Percentiles rank a stretch among this genome's conserved stretches.
phyloP scores from a whole-genome alignment of 2,113 vertebrate genomes.

The Leptobrachium ailaonicum region DNA sequence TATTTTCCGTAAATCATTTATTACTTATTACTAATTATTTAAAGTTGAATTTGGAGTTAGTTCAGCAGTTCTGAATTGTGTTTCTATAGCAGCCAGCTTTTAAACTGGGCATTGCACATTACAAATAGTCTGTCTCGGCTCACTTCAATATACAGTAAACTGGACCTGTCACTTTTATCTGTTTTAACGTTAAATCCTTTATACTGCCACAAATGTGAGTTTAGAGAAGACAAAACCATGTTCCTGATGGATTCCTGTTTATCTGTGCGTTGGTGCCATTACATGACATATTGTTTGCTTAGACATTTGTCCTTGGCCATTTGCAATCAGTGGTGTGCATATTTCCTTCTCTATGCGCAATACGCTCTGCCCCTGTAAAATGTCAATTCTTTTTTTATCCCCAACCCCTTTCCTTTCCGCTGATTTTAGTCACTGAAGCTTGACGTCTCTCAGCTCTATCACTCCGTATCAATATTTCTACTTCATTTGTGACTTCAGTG shows the following conservation, averaged over 20 bases:
- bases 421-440: conserved; percentile 2
- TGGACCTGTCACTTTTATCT: background rate
- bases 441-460: background rate
- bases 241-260: background rate
- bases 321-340: background rate
- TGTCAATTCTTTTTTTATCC: conserved; percentile 4
- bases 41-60: too few species aligned
- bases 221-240: background rate
- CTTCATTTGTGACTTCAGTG: background rate
- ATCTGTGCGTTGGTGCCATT: background rate
- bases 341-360: background rate
- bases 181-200: too few species aligned
- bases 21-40: too few species aligned
- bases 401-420: background rate
- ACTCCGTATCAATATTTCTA: conserved; percentile 1
- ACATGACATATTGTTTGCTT: background rate
- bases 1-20: too few species aligned
- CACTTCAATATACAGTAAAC: background rate
- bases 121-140: too few species aligned
- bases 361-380: background rate
- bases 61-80: too few species aligned
- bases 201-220: background rate
- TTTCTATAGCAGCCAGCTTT: too few species aligned
- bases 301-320: background rate
- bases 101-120: too few species aligned